A percentile compares a stretch with the other conserved stretches of the same genome.
These are phyloP conservation scores for Mesitornis unicolor DNA, from an alignment of 2,113 vertebrate genomes.

Conservation along the genomic window DNA sequence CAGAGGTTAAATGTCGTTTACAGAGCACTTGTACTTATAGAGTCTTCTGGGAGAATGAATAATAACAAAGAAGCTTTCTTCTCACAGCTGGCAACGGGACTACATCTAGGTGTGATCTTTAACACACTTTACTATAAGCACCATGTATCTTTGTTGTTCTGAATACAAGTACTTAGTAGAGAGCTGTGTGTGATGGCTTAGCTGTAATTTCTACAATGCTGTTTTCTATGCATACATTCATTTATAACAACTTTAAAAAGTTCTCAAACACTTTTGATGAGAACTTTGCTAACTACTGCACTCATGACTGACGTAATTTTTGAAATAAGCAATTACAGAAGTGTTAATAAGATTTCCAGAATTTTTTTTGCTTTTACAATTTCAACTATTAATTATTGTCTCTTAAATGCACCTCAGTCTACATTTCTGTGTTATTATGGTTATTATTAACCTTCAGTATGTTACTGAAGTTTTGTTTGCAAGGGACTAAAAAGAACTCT, in stretches of 20 bases:
- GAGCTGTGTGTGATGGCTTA: neutral
- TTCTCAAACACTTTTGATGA: neutral
- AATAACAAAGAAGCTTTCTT: neutral
- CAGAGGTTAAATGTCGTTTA: neutral
- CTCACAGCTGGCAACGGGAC: neutral
- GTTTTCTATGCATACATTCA: neutral
- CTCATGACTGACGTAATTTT: neutral
- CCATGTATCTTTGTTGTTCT: neutral
- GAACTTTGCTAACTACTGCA: neutral
- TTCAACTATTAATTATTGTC: neutral
- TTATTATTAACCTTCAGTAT: too few species aligned
- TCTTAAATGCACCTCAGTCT: neutral
- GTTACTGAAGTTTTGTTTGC: neutral
- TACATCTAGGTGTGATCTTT: neutral
- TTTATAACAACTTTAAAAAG: neutral
- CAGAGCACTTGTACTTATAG: neutral
- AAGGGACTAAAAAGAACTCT: neutral
- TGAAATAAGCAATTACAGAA: neutral
- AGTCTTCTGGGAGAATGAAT: neutral
- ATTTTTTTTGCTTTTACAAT: neutral
- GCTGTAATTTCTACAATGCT: neutral
- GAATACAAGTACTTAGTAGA: accelerated
- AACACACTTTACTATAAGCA: neutral
- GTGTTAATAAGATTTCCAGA: neutral
- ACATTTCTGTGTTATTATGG: accelerated